phyloP scores from a whole-genome alignment of 2,113 vertebrate genomes.

The Hemiscyllium ocellatum region DNA sequence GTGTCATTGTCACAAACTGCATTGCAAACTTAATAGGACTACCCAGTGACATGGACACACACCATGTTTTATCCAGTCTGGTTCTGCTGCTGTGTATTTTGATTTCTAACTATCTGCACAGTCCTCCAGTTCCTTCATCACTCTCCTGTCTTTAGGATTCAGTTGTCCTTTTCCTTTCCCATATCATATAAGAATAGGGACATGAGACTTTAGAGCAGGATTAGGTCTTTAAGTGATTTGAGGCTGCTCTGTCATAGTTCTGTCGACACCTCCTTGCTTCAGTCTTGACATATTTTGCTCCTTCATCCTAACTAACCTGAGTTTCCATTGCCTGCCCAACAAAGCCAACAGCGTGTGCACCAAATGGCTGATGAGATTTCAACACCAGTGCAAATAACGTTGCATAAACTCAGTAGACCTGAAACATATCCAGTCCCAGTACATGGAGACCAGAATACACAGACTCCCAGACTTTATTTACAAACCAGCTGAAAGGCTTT shows the following conservation, averaged over 20 bases:
- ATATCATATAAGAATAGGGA: too few relatives aligned
- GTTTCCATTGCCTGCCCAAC: neutral
- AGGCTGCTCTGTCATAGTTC: neutral
- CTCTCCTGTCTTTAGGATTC: neutral
- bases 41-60: neutral
- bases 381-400: neutral
- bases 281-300: neutral
- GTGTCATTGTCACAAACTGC: neutral
- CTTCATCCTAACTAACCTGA: neutral
- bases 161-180: neutral
- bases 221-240: too few relatives aligned
- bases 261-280: neutral
- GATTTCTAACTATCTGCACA: neutral
- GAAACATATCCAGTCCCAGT: neutral
- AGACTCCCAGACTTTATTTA: neutral
- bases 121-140: neutral
- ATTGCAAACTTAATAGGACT: neutral
- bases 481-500: neutral
- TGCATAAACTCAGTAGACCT: neutral
- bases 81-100: neutral
- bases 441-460: neutral
- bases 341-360: neutral
- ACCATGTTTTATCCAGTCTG: neutral
- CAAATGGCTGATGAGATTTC: neutral
- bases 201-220: too few relatives aligned